A percentile compares a stretch with the other conserved stretches of the same genome.
These are phyloP conservation scores for Ispidina lecontei DNA, from an alignment of 2,797 vertebrate genomes.

Conservation along the genomic window DNA sequence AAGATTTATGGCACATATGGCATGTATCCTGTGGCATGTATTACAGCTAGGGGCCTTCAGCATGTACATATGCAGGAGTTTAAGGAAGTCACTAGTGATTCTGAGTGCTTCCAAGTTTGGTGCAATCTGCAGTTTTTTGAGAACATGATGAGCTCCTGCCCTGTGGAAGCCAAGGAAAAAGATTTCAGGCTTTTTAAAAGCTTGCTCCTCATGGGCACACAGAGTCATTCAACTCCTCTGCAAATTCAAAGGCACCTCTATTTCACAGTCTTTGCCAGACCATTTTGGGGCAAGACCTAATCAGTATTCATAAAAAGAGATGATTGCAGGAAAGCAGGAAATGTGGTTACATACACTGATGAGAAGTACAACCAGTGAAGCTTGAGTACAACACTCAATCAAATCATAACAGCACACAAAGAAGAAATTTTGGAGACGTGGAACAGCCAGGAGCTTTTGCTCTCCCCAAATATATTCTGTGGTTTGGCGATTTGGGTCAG, in stretches of 20 bases:
- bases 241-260: not conserved
- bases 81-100: not conserved
- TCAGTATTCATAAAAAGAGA: not conserved
- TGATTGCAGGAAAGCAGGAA: constrained; percentile 3
- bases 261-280: not conserved
- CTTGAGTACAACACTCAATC: not conserved
- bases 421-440: constrained; percentile 10
- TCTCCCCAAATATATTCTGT: not conserved
- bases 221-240: not conserved
- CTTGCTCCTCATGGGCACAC: not conserved
- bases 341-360: not conserved
- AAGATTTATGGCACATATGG: not conserved
- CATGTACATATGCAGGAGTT: not conserved
- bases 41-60: not conserved
- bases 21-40: not conserved
- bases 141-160: rapidly evolving
- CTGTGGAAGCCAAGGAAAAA: not conserved
- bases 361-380: not conserved
- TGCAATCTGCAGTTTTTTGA: not conserved
- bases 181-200: not conserved
- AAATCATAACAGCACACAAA: not conserved
- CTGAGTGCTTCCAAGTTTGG: not conserved
- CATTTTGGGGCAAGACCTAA: not conserved
- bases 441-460: not conserved
- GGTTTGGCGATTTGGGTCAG: constrained; percentile 37